These are phyloP conservation scores for Lophura nycthemera DNA, from an alignment of 2,113 vertebrate species.

Conservation along the genomic window DNA sequence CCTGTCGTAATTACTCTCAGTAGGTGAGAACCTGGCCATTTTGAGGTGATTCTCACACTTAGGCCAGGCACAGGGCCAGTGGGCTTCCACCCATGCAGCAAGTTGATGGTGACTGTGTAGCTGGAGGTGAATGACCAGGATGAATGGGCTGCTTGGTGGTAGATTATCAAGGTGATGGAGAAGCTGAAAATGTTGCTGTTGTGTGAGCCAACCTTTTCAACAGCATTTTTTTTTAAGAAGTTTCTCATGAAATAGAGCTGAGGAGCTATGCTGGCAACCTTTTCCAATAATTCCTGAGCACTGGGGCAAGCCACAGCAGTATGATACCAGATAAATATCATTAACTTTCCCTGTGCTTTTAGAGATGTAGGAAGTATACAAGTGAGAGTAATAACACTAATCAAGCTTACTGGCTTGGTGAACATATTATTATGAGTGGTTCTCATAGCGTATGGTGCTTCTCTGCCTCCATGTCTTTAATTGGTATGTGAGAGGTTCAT, in stretches of 20 bases:
- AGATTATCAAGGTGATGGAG: neutral
- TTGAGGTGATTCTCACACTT: neutral
- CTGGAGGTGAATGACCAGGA: neutral
- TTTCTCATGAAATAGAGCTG: neutral
- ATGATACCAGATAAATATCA: neutral
- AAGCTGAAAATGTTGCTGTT: neutral
- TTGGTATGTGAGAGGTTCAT: constrained; percentile 54
- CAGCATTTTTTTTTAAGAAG: neutral
- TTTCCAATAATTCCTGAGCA: neutral
- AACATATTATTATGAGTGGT: constrained; percentile 31
- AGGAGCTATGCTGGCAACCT: neutral
- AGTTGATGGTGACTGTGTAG: accelerated
- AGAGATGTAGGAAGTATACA: constrained; percentile 27
- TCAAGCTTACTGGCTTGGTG: constrained; percentile 42
- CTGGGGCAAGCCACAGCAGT: neutral
- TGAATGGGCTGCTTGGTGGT: neutral
- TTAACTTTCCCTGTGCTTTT: constrained; percentile 41
- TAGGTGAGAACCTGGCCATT: neutral
- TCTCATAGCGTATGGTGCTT: neutral
- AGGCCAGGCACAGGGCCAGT: neutral
- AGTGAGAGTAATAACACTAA: constrained; percentile 64
- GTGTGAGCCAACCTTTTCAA: neutral
- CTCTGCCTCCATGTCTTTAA: constrained; percentile 53
- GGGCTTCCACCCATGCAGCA: neutral
- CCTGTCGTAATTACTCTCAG: neutral